Percentiles rank a stretch among this genome's conserved stretches.
phyloP scores from a whole-genome alignment of 2,888 invertebrate genomes.

The Tolmerus cingulatus region DNA sequence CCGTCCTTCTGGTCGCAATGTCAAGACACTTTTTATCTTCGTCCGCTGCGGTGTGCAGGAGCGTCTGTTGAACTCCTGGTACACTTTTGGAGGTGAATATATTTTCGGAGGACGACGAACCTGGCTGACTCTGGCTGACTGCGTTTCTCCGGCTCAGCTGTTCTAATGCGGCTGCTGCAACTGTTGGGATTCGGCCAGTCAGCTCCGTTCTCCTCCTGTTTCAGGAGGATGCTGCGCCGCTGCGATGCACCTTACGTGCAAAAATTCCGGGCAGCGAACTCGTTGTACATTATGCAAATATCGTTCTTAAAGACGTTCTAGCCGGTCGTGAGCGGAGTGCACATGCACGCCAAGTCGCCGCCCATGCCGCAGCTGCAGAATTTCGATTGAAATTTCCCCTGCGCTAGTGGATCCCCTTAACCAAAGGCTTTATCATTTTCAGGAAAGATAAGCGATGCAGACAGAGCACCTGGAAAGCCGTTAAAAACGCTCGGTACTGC shows the following conservation, averaged over 20 bases:
- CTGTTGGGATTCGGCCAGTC: background rate
- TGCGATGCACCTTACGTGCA: background rate
- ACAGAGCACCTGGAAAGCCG: conserved; percentile 33
- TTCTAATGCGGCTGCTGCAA: background rate
- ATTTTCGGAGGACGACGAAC: conserved; percentile 23
- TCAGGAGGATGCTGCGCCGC: conserved; percentile 11
- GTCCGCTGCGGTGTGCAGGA: background rate
- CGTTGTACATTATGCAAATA: background rate
- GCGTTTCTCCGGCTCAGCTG: background rate
- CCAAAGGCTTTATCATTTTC: conserved; percentile 1
- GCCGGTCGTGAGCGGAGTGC: background rate
- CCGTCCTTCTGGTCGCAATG: conserved; percentile 19
- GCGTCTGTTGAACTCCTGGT: conserved; percentile 25
- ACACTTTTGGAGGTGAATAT: background rate
- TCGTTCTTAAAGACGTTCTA: background rate
- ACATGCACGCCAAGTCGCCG: background rate
- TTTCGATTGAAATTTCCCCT: background rate
- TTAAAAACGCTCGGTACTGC: background rate
- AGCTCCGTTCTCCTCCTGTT: background rate
- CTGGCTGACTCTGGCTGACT: background rate
- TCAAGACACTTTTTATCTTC: background rate
- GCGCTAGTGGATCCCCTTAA: background rate
- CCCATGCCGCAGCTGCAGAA: background rate
- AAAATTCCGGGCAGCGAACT: background rate
- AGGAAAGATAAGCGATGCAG: conserved; percentile 34